A percentile compares a stretch with the other conserved stretches of the same genome.
Conservation (phyloP, 2,797 vertebrate genomes). For the Lerista edwardsae region DNA sequence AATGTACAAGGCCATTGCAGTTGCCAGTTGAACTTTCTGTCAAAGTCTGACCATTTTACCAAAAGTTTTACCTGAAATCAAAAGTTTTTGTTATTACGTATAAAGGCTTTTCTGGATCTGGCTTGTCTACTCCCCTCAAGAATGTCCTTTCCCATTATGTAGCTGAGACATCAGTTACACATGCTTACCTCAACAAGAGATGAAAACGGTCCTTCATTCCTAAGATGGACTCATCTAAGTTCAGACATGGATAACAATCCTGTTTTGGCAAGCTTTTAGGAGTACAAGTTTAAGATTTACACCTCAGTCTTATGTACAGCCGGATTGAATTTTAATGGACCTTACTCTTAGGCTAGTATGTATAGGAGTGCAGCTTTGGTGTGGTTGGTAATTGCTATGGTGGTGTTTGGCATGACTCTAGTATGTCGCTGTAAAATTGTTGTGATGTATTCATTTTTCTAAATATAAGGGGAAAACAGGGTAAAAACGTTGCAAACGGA, state of each 20-base stretch:
- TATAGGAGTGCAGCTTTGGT: no score
- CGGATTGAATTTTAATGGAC: background rate
- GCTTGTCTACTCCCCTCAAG: background rate
- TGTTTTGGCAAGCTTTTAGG: background rate
- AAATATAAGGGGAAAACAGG: background rate
- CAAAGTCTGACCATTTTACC: no score
- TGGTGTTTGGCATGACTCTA: background rate
- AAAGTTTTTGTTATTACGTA: background rate
- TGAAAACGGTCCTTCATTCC: background rate
- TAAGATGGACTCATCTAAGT: background rate
- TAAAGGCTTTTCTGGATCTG: no score
- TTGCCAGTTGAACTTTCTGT: background rate
- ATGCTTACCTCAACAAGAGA: background rate
- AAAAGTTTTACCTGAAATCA: background rate
- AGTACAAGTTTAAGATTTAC: background rate
- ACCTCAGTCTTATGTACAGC: background rate
- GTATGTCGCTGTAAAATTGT: background rate
- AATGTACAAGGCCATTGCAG: background rate
- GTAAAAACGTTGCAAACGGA: background rate
- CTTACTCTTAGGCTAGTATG: no score
- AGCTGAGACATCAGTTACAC: background rate
- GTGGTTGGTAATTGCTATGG: background rate
- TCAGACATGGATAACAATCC: background rate
- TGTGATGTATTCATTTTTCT: constrained; percentile 4
- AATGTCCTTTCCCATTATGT: background rate